phyloP scores from a whole-genome alignment of 1,140 invertebrate genomes.

The Anoplolepis gracilipes region DNA sequence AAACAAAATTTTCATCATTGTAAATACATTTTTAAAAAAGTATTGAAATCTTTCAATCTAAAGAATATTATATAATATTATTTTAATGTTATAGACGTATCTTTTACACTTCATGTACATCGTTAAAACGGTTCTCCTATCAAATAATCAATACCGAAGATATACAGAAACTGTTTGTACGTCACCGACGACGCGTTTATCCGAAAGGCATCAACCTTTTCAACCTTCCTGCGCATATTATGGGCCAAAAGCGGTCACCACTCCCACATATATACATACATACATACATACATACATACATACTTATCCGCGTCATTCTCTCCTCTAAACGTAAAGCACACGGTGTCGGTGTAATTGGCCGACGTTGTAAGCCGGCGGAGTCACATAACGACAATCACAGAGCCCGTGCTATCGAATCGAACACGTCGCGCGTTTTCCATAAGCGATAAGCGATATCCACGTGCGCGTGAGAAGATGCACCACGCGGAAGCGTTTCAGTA shows the following conservation, averaged over 20 bases:
- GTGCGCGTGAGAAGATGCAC: slow-evolving; percentile 70
- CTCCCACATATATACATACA: slow-evolving; percentile 27
- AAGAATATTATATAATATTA: background rate
- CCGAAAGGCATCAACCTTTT: slow-evolving; percentile 34
- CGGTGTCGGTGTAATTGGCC: slow-evolving; percentile 42
- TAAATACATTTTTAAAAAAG: background rate
- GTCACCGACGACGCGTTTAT: slow-evolving; percentile 25
- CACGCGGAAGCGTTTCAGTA: slow-evolving; percentile 64
- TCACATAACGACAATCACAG: slow-evolving; percentile 42
- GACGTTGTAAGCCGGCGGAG: slow-evolving; percentile 32
- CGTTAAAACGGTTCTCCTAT: slow-evolving; percentile 18
- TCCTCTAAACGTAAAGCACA: background rate
- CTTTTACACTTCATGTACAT: too few relatives aligned
- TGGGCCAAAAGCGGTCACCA: slow-evolving; percentile 26
- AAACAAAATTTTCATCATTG: background rate
- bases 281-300: slow-evolving; percentile 1
- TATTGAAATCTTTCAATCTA: background rate
- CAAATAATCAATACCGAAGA: slow-evolving; percentile 16
- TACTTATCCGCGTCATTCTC: slow-evolving; percentile 36
- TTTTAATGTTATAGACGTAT: background rate
- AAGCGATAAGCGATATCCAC: slow-evolving; percentile 65
- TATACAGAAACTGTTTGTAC: slow-evolving; percentile 12
- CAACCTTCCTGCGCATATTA: slow-evolving; percentile 4
- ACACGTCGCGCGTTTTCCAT: slow-evolving; percentile 59
- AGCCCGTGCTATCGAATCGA: slow-evolving; percentile 50